phyloP scores from a whole-genome alignment of 2,113 vertebrate species.

The Octodon degus region DNA sequence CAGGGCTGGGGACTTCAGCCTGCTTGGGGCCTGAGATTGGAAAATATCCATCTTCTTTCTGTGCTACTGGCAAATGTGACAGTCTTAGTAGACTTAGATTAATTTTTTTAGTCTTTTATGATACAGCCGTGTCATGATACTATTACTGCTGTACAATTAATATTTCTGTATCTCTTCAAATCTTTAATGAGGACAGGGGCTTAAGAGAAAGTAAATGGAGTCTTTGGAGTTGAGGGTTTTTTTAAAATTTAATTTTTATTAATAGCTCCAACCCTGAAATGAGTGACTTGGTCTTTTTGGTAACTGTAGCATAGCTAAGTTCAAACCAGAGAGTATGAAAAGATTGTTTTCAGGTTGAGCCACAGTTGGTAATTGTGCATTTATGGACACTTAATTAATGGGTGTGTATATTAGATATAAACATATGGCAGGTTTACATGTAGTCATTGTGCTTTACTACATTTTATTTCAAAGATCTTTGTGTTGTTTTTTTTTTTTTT shows the following conservation, averaged over 20 bases:
- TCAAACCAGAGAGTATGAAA: not conserved
- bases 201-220: not conserved
- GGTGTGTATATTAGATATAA: not conserved
- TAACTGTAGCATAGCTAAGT: not conserved
- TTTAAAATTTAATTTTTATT: conserved; percentile 27
- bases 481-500: too few species aligned
- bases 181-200: conserved; percentile 34
- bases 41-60: not conserved
- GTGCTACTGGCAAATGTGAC: not conserved
- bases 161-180: conserved; percentile 36
- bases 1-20: too few species aligned
- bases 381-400: not conserved
- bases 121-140: conserved; percentile 44
- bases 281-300: not conserved
- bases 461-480: not conserved
- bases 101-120: not conserved
- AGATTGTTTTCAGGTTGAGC: not conserved
- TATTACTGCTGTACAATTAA: not conserved
- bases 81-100: conserved; percentile 4
- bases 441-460: not conserved
- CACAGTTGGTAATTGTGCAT: not conserved
- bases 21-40: too few species aligned
- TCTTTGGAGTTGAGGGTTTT: not conserved
- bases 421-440: not conserved
- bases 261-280: not conserved